Conservation (phyloP, 2,113 vertebrate genomes). For the Festucalex cinctus region DNA sequence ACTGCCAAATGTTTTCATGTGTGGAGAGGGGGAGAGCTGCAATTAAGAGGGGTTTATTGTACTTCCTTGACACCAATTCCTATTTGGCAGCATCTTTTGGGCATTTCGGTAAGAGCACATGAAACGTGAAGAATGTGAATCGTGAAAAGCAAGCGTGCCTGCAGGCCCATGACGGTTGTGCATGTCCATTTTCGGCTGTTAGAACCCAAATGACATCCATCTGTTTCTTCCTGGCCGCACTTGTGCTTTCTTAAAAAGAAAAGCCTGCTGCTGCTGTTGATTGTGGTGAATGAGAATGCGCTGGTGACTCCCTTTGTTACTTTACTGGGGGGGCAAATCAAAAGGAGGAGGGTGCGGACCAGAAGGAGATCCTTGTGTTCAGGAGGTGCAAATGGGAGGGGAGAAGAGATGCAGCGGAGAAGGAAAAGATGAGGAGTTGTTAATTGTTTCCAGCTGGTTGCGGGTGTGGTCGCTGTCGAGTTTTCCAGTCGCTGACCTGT, state of each 20-base stretch:
- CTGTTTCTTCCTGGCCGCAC: conserved; percentile 38
- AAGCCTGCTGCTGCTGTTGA: conserved; percentile 44
- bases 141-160: too few relatives aligned
- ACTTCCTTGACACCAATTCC: too few relatives aligned
- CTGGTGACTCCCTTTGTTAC: conserved; percentile 47
- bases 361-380: conserved; percentile 9
- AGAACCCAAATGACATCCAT: conserved; percentile 54
- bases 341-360: conserved; percentile 1
- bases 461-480: conserved; percentile 64
- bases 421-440: conserved; percentile 44
- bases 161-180: background rate
- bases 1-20: conserved; percentile 13
- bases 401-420: conserved; percentile 17
- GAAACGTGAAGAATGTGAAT: too few relatives aligned
- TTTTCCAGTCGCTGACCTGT: conserved; percentile 42
- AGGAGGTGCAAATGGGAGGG: background rate
- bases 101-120: too few relatives aligned
- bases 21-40: background rate
- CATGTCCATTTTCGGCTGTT: conserved; percentile 4
- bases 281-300: conserved; percentile 53
- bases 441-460: conserved; percentile 70
- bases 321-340: conserved; percentile 9
- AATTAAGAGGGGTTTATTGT: background rate
- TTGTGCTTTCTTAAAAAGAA: conserved; percentile 30
- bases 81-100: too few relatives aligned